Evolutionary conservation across 64 coral and sea anemone genomes (phyloP), one percentile per base, ranked within the genome.

Genomic region (Actinia tenebrosa): DNA sequence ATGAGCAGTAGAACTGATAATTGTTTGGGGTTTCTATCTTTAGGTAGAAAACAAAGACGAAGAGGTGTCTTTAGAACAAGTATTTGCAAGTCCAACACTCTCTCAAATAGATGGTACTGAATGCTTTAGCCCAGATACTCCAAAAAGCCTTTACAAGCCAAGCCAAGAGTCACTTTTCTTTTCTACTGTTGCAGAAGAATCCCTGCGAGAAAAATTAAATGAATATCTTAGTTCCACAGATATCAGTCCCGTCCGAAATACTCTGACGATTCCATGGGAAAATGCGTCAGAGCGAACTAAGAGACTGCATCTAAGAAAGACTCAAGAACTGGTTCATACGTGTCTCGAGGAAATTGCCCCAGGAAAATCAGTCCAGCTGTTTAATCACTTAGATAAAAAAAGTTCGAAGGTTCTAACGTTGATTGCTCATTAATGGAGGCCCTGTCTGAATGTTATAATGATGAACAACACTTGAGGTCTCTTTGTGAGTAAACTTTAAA

Each of bases 171-270:
- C 72, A 27, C 43, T 27, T 78, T 10, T 45, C 7, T 78, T 27
- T 45, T 78, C 72, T 37, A 19, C 72, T 78, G 23, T 27, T 78
- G 43, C 26, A 10, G 72, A 78, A 78, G 26, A 42, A 78, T 78
- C 66, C 0, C 86, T 64, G 10, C 43, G 54, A 14, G 47, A 69
- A 52, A 87, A 88, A 80, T 8, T 80, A 15, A 88, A 88, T 59
- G 54, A 80, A 55, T 87, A 77, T 45, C 62, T 87, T 8, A 26
- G 78, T 6, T 56, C 47, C 42, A 79, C 26, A 77, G 86, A 88
- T 69, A 20, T 94, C 58, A 94, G 93, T 80, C 93, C 93, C 84
- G 64, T 94, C 58, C 78, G 86, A 7, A 56, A 91, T 64, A 53
- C 75, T 20, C 44, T 91, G 19, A 85, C 71, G 25, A 44, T 84